Base-by-base conservation (phyloP, 2,113 vertebrate species). In the Cariama cristata region DNA sequence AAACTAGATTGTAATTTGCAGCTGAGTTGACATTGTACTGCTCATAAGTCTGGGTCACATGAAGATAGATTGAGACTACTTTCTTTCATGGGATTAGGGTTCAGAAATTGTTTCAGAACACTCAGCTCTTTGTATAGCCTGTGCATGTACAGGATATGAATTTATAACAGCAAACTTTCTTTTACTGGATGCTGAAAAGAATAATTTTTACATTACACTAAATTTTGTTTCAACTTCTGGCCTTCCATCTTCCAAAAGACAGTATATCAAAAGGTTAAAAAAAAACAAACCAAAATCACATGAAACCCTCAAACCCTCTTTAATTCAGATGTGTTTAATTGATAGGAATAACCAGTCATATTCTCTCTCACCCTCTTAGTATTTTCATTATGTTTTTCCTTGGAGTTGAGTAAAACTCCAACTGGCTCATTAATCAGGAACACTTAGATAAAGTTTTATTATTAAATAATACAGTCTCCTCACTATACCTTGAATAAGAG, bases 31-130 rank as follows among this genome's bases (percentile, higher is more conserved):
- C 68, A 59, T 53, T 0, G 0, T 58, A 69, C 60, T 55, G 47
- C 21, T 92, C 14, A 5, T 35, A 86, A 82, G 26, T 49, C 15
- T 79, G 56, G 44, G 38, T 79, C 58, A 86, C 3, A 9, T 33
- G 56, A 87, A 91, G 88, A 91, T 44, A 86, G 26, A 90, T 30
- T 59, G 64, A 92, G 86, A 90, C 84, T 79, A 84, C 33, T 75
- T 89, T 84, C 42, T 91, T 89, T 40, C 24, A 19, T 3, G 15
- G 19, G 14, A 53, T 74, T 86, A 66, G 40, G 8, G 20, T 42
- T 84, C 82, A 77, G 20, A 86, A 88, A 90, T n/a, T 44, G 7
- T 87, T 91, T 79, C 62, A 75, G 74, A 79, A 58, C 8, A 59
- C 73, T 79, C 44, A 75, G 22, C 4, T 88, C 22, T 67, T 66